phyloP scores from a whole-genome alignment of 2,797 vertebrate genomes.

The Chromis chromis region DNA sequence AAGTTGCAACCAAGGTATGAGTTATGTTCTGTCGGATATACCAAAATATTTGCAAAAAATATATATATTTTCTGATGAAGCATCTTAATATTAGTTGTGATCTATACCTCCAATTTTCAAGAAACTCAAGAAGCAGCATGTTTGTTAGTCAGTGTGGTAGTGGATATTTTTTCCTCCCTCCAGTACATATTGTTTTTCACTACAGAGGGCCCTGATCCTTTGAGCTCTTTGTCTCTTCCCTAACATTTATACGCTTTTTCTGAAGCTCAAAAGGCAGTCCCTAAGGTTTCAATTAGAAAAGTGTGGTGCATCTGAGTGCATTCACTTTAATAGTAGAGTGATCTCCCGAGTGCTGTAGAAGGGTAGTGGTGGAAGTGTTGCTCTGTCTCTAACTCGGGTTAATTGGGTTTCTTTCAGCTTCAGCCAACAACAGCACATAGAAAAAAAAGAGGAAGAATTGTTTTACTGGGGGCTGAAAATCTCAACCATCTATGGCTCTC shows the following conservation, averaged over 20 bases:
- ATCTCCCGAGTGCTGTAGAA: constrained; percentile 82
- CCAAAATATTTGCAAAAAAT: constrained; percentile 16
- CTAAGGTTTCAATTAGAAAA: constrained; percentile 89
- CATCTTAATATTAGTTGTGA: background rate
- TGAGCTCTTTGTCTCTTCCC: constrained; percentile 75
- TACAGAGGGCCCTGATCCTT: constrained; percentile 72
- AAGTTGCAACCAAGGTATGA: constrained; percentile 23
- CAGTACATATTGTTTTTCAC: constrained; percentile 56
- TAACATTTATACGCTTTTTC: constrained; percentile 76
- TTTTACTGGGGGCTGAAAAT: constrained; percentile 70
- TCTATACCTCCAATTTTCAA: constrained; percentile 11
- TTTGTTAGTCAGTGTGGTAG: constrained; percentile 36
- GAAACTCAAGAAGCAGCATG: constrained; percentile 21
- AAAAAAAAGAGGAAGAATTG: constrained; percentile 54
- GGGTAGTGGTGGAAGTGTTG: constrained; percentile 72
- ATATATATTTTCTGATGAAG: constrained; percentile 30
- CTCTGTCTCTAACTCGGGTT: constrained; percentile 83
- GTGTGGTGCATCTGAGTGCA: constrained; percentile 77
- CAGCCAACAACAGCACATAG: constrained; percentile 65
- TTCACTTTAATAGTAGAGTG: constrained; percentile 83
- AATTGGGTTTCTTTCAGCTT: constrained; percentile 85
- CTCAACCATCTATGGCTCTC: constrained; percentile 62
- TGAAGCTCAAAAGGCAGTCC: constrained; percentile 81
- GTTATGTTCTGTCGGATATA: constrained; percentile 6
- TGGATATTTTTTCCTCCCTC: constrained; percentile 5